phyloP scores from a whole-genome alignment of 2,888 invertebrate species.

The Candidula unifasciata region DNA sequence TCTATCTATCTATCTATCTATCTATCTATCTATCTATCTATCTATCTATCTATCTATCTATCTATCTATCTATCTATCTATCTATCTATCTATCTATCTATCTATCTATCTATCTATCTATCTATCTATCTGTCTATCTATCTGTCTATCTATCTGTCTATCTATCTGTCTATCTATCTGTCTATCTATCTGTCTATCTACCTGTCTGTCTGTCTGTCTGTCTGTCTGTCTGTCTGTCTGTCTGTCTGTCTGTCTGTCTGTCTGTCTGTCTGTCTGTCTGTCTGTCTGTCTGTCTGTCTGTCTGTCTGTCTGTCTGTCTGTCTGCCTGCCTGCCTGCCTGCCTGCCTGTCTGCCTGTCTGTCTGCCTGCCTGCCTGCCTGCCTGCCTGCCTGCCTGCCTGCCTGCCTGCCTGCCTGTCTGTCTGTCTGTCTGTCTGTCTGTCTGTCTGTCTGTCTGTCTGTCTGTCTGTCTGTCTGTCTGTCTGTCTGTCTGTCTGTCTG shows the following conservation, averaged over 20 bases:
- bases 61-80: too few species aligned
- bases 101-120: neutral
- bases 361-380: constrained; percentile 38
- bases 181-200: constrained; percentile 38
- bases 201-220: constrained; percentile 47
- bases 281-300: constrained; percentile 9
- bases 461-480: constrained; percentile 10
- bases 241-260: constrained; percentile 40
- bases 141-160: constrained; percentile 17
- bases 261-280: constrained; percentile 30
- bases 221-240: constrained; percentile 43
- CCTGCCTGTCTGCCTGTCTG: constrained; percentile 33
- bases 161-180: constrained; percentile 36
- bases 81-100: too few species aligned
- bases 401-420: constrained; percentile 42
- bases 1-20: too few species aligned
- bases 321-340: constrained; percentile 22
- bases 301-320: constrained; percentile 15
- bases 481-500: constrained; percentile 16
- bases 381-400: constrained; percentile 43
- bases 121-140: constrained; percentile 9
- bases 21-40: too few species aligned
- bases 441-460: constrained; percentile 24
- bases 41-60: too few species aligned
- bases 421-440: constrained; percentile 36